Evolutionary conservation across 2,888 invertebrate species (phyloP), one percentile per base, ranked within the genome.

Genomic region (Salticus scenicus): DNA sequence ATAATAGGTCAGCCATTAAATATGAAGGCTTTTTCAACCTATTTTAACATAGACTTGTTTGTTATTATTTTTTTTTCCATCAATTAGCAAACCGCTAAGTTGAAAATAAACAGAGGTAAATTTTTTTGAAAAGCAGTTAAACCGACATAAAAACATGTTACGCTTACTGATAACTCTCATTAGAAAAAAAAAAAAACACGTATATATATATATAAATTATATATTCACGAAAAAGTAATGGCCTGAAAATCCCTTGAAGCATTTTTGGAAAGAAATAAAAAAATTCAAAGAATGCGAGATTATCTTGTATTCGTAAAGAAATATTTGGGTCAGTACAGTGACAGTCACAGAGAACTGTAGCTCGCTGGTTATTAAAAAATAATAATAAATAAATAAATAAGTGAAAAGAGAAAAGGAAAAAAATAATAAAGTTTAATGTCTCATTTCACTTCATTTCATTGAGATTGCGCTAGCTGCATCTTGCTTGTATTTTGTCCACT

Each of bases 261-360:
- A 31, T 30, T 66, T 63, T 66, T 2, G 30, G 30, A 31, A 30
- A 1, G 66, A n/a, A 37, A 17, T 66, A 66, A 66, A 66, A 66
- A 37, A 66, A 66, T 66, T 12, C 31, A 30, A 30, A 66, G 66
- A 66, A 66, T 66, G 57, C 24, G n/a, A n/a, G 74, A 14, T 37
- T 66, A 27, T 66, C 30, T 27, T n/a, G 27, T 14, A 66, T 66
- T 31, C 66, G 14, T 30, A 12, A 37, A 7, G 28, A 66, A 5
- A 33, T 47, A 76, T 69, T 31, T 76, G 69, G 76, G 76, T 76
- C 76, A 41, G 20, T 27, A 66, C 66, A 41, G 41, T 42, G 28
- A 66, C 74, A 63, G 66, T 63, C 66, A 63, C 74, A 28, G 64
- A 64, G 24, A 57, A 37, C 73, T 0, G 30, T 57, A 28, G 24